These are phyloP conservation scores for Euspilapteryx auroguttella DNA, from an alignment of 2,888 invertebrate genomes.

Conservation along the genomic window DNA sequence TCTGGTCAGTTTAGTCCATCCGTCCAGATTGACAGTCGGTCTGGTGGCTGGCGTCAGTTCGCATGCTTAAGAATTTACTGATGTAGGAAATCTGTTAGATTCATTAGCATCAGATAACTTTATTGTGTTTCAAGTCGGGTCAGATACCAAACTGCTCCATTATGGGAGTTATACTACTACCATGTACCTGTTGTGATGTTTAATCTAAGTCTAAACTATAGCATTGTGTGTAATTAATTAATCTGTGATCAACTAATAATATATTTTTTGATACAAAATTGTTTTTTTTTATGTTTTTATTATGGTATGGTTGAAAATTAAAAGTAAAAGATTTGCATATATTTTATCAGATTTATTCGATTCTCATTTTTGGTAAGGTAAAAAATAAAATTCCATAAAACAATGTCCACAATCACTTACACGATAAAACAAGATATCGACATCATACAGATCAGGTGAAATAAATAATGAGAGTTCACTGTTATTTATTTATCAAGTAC, in stretches of 20 bases:
- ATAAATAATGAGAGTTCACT: conserved; percentile 54
- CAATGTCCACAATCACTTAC: conserved; percentile 48
- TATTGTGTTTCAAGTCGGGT: no score
- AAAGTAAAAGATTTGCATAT: no score
- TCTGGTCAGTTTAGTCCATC: no score
- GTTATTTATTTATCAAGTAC: conserved; percentile 28
- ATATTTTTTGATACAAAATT: background rate
- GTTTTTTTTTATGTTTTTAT: background rate
- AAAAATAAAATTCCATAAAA: conserved; percentile 43
- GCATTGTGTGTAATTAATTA: background rate
- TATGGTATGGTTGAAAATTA: background rate
- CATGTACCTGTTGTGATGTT: no score
- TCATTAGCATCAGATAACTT: no score
- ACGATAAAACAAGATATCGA: conserved; percentile 31
- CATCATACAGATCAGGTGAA: conserved; percentile 55
- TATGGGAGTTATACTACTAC: no score
- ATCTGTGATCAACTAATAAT: background rate
- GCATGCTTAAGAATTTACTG: no score
- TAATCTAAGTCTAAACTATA: no score
- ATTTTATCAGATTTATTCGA: conserved; percentile 52
- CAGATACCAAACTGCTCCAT: no score
- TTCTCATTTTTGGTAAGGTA: conserved; percentile 57
- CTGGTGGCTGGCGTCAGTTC: no score
- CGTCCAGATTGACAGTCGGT: no score
- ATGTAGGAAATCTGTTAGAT: no score